These are phyloP conservation scores for Pollenia amentaria DNA, from an alignment of 2,888 invertebrate genomes.

Conservation along the genomic window DNA sequence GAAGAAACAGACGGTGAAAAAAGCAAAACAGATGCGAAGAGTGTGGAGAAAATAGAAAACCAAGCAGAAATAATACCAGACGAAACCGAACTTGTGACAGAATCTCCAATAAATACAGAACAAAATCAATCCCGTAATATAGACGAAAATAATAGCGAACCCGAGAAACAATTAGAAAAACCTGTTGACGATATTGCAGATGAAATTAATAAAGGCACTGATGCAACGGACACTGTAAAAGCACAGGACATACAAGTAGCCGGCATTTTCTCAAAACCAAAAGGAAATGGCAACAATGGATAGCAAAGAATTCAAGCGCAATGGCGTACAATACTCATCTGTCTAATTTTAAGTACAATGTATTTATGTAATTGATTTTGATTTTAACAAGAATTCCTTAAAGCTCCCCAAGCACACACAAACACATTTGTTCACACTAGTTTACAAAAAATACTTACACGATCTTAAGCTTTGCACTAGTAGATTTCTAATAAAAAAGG, in stretches of 20 bases:
- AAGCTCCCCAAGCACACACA: background rate
- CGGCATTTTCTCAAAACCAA: conserved; percentile 17
- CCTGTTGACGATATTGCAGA: background rate
- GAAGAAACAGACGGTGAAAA: background rate
- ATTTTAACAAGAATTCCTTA: conserved; percentile 37
- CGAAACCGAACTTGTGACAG: background rate
- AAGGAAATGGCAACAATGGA: conserved; percentile 35
- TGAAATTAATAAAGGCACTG: background rate
- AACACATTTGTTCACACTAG: conserved; percentile 19
- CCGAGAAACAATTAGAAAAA: conserved; percentile 51
- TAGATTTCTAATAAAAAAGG: conserved; percentile 3
- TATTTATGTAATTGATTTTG: conserved; percentile 49
- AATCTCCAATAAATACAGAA: background rate
- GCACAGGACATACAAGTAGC: conserved; percentile 41
- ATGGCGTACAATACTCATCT: conserved; percentile 6
- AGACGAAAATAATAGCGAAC: background rate
- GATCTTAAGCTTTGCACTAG: conserved; percentile 17
- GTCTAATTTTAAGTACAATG: conserved; percentile 18
- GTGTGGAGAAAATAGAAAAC: background rate
- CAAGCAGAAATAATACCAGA: background rate
- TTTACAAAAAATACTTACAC: background rate
- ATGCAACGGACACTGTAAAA: conserved; percentile 23
- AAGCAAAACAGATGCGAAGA: background rate
- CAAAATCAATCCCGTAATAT: conserved; percentile 37
- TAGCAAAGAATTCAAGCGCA: conserved; percentile 47